Conservation (phyloP, 1,140 invertebrate species). For the Acromyrmex heyeri region DNA sequence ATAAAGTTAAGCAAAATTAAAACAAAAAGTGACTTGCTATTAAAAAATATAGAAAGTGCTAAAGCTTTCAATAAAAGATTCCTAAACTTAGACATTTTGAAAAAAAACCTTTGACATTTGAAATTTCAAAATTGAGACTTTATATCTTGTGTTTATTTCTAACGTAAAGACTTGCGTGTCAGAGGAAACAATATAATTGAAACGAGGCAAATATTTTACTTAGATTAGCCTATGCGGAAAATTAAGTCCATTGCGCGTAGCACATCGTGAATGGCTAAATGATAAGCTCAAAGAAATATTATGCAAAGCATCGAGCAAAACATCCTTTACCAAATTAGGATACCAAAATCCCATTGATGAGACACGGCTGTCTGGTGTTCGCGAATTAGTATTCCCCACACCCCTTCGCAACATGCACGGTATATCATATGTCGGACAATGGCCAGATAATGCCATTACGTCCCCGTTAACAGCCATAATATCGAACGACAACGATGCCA, state of each 20-base stretch:
- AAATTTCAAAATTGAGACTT: neutral
- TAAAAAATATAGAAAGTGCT: neutral
- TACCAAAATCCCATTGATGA: constrained; percentile 44
- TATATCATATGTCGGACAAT: constrained; percentile 74
- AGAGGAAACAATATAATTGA: neutral
- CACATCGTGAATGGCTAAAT: neutral
- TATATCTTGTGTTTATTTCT: neutral
- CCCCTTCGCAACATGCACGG: constrained; percentile 42
- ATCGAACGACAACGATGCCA: constrained; percentile 76
- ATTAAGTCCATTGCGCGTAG: neutral
- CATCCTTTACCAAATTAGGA: constrained; percentile 48
- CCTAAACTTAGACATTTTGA: too few species aligned
- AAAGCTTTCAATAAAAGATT: neutral
- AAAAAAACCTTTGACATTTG: neutral
- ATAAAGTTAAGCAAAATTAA: neutral
- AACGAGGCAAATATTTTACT: neutral
- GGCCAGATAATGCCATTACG: constrained; percentile 79
- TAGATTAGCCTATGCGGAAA: neutral
- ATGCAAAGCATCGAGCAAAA: constrained; percentile 7
- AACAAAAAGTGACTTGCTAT: neutral
- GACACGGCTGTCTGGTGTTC: constrained; percentile 63
- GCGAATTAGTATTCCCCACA: constrained; percentile 73
- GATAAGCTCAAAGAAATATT: constrained; percentile 27
- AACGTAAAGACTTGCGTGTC: neutral
- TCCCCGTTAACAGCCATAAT: constrained; percentile 80